Conservation (phyloP, 92 coral and sea anemone species). For the Diadumene lineata region DNA sequence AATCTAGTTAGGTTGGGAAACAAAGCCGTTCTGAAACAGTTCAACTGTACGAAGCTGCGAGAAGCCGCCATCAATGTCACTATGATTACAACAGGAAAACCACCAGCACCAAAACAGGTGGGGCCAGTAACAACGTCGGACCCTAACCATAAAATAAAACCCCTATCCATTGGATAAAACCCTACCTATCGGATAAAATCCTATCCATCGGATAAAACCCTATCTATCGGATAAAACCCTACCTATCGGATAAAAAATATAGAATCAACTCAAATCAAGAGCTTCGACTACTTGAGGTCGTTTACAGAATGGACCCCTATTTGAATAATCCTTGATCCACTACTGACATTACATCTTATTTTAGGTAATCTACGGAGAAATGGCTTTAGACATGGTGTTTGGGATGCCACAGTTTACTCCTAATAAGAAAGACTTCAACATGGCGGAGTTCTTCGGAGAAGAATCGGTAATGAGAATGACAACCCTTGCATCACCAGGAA, state of each 20-base stretch:
- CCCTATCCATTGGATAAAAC: too few species aligned
- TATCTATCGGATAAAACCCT: too few species aligned
- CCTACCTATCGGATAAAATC: too few species aligned
- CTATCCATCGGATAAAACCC: too few species aligned
- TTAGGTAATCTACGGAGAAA: conserved; percentile 64
- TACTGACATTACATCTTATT: too few species aligned
- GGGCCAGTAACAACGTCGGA: too few species aligned
- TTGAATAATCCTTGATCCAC: too few species aligned
- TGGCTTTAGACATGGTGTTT: conserved; percentile 71
- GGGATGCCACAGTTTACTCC: conserved; percentile 54
- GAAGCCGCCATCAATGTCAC: conserved; percentile 70
- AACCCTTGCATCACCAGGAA: conserved; percentile 59
- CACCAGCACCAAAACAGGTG: conserved; percentile 64
- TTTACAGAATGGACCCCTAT: too few species aligned
- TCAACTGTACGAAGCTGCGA: conserved; percentile 57
- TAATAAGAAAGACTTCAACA: conserved; percentile 58
- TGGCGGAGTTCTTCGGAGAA: conserved; percentile 77
- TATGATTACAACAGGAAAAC: conserved; percentile 59
- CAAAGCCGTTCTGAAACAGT: conserved; percentile 41
- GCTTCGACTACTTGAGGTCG: too few species aligned
- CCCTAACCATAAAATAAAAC: too few species aligned
- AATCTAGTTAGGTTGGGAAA: conserved; percentile 65
- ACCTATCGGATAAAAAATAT: too few species aligned
- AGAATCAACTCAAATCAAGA: too few species aligned
- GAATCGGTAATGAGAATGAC: conserved; percentile 67